These are phyloP conservation scores for Ptilorrhoa leucosticta DNA, from an alignment of 2,113 vertebrate species.

Conservation along the genomic window DNA sequence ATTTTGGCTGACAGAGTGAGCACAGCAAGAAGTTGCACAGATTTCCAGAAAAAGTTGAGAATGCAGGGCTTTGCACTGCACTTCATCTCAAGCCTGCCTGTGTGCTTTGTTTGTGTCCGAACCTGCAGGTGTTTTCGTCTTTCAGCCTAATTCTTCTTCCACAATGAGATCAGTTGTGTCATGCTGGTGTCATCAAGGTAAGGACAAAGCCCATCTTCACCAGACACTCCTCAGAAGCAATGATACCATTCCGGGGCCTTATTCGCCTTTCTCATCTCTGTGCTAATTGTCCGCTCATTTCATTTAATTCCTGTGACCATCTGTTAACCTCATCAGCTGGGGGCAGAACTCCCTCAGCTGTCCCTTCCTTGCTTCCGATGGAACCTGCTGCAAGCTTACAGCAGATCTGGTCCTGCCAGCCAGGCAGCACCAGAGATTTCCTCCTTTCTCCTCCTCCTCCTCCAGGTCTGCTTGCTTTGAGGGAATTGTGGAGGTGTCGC, in stretches of 20 bases:
- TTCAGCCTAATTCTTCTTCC: neutral
- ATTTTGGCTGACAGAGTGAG: neutral
- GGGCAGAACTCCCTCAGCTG: neutral
- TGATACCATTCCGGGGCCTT: neutral
- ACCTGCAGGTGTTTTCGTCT: neutral
- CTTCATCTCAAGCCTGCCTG: neutral
- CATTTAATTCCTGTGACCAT: neutral
- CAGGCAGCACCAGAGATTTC: rapidly evolving
- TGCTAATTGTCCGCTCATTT: neutral
- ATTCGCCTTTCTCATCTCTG: neutral
- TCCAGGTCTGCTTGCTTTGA: neutral
- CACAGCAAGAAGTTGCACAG: neutral
- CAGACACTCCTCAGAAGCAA: neutral
- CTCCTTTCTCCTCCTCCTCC: neutral
- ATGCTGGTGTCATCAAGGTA: neutral
- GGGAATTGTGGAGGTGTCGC: neutral
- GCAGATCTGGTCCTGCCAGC: neutral
- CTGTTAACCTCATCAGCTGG: neutral
- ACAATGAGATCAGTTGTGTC: neutral
- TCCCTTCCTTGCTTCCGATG: neutral
- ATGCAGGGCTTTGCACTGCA: neutral
- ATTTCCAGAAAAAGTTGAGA: neutral
- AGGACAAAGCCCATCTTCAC: neutral
- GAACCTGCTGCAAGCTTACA: neutral
- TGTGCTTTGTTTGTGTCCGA: neutral